Conservation (phyloP, 2,797 vertebrate genomes). For the Craterocephalus amniculus region DNA sequence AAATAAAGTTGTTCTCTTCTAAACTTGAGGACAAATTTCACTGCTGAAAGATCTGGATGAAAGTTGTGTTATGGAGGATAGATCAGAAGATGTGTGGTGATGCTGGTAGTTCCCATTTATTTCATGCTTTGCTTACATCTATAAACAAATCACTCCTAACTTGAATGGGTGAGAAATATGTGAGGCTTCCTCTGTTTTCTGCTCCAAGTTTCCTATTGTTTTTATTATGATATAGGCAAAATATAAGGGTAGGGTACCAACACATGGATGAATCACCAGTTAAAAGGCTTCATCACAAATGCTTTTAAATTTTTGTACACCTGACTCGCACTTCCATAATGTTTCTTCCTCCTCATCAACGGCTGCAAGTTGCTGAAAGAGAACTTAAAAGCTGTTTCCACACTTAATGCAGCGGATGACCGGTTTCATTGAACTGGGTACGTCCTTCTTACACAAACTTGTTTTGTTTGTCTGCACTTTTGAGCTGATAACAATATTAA, state of each 20-base stretch:
- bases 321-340: neutral
- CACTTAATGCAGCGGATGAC: neutral
- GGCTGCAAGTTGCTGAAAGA: neutral
- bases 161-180: constrained; percentile 31
- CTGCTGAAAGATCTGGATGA: constrained; percentile 42
- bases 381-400: neutral
- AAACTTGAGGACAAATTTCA: constrained; percentile 38
- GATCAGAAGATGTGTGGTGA: constrained; percentile 30
- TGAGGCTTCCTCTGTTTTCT: neutral
- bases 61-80: constrained; percentile 28
- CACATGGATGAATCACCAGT: neutral
- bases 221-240: neutral
- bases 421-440: neutral
- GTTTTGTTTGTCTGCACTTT: neutral
- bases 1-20: constrained; percentile 17
- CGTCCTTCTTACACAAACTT: neutral
- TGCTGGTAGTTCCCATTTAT: constrained; percentile 42
- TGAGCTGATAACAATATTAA: neutral
- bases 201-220: neutral
- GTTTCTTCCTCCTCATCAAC: neutral
- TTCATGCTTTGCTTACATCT: constrained; percentile 46
- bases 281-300: neutral
- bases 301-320: neutral
- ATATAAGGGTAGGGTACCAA: constrained; percentile 2
- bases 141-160: constrained; percentile 36